Conservation (phyloP, 2,888 invertebrate species). For the Sisyra nigra region DNA sequence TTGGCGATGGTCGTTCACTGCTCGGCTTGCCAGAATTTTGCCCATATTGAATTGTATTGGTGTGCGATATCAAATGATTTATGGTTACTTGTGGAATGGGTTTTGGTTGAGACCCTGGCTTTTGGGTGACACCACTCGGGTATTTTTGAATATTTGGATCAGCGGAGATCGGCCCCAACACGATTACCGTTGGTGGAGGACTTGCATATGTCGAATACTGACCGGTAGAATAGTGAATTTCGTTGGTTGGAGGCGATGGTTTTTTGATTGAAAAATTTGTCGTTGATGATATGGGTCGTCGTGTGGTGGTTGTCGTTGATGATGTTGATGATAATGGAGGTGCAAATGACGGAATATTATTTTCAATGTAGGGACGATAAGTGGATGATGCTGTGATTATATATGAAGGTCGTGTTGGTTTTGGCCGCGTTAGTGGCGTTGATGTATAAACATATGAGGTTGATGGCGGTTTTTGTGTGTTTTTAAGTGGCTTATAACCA, state of each 20-base stretch:
- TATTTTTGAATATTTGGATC: slow-evolving; percentile 13
- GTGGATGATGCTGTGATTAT: slow-evolving; percentile 20
- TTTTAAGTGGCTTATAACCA: slow-evolving; percentile 9
- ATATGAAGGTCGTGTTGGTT: slow-evolving; percentile 10
- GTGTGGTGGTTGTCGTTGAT: slow-evolving; percentile 7
- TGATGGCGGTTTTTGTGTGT: slow-evolving; percentile 12
- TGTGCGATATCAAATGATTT: slow-evolving; percentile 42
- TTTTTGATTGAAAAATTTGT: slow-evolving; percentile 19
- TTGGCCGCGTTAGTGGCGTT: slow-evolving; percentile 11
- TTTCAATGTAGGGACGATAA: slow-evolving; percentile 15
- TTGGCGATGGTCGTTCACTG: slow-evolving; percentile 40
- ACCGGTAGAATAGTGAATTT: slow-evolving; percentile 17
- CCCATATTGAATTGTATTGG: slow-evolving; percentile 30
- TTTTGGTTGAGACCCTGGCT: slow-evolving; percentile 21
- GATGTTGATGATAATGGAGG: slow-evolving; percentile 16
- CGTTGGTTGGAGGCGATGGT: slow-evolving; percentile 13
- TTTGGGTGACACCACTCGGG: slow-evolving; percentile 7
- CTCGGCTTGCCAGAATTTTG: slow-evolving; percentile 22
- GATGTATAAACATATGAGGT: slow-evolving; percentile 16
- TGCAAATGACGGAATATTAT: too few relatives aligned
- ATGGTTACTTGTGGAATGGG: slow-evolving; percentile 36
- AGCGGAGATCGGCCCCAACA: slow-evolving; percentile 32
- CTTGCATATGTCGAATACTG: slow-evolving; percentile 23
- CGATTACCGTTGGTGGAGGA: slow-evolving; percentile 41
- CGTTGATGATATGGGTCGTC: slow-evolving; percentile 14